Percentiles rank a stretch among this genome's conserved stretches.
Evolutionary conservation across 2,797 vertebrate genomes (phyloP).

Genomic region (Aplochiton taeniatus): DNA sequence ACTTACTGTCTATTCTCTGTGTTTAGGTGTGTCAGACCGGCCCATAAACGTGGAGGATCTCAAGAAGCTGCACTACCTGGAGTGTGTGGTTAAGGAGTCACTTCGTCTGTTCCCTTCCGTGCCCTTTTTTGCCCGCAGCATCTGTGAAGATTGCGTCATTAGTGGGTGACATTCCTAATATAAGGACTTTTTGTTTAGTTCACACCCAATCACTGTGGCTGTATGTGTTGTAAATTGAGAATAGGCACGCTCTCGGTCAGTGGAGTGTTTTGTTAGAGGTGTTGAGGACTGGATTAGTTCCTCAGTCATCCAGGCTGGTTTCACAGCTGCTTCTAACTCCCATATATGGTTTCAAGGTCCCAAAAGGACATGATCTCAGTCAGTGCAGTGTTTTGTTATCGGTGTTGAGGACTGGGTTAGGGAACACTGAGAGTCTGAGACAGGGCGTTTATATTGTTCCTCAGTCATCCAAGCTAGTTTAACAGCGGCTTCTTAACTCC

Average conservation of each 20-base stretch:
- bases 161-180: slow-evolving; percentile 64
- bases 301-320: no score
- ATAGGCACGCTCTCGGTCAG: no score
- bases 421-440: no score
- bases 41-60: slow-evolving; percentile 74
- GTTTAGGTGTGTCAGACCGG: slow-evolving; percentile 65
- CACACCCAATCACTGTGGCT: not conserved
- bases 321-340: no score
- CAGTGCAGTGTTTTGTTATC: no score
- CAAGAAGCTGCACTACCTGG: slow-evolving; percentile 81
- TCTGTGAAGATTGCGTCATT: slow-evolving; percentile 75
- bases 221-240: no score
- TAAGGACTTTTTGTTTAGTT: not conserved
- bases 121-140: slow-evolving; percentile 78
- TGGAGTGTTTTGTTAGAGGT: no score
- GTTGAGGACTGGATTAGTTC: no score
- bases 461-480: not conserved
- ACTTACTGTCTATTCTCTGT: not conserved
- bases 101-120: slow-evolving; percentile 84
- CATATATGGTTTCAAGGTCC: no score
- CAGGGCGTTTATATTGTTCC: not conserved
- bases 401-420: no score
- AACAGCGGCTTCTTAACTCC: not conserved
- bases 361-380: no score
- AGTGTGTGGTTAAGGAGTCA: slow-evolving; percentile 84